Base-by-base conservation (phyloP, 2,113 vertebrate species). In the Strix aluco region DNA sequence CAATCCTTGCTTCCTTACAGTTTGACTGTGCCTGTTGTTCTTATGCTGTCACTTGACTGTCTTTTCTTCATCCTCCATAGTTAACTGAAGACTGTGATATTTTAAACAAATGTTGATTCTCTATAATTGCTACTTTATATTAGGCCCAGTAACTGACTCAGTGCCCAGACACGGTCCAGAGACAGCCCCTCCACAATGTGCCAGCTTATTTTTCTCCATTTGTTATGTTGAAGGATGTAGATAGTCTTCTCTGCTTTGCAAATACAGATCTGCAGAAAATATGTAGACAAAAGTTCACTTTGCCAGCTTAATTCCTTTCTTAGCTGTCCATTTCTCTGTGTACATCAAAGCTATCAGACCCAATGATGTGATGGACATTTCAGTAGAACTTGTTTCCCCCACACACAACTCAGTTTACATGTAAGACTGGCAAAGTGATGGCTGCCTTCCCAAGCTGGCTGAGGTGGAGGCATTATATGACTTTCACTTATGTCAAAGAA, bases 151-250 rank as follows among this genome's bases (percentile, higher is more conserved):
- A 70, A 74, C 15, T 44, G 32, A 44, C 49, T 63, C 26, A 26
- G 18, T 59, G 58, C 36, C 51, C 42, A 79, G 86, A 66, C 2
- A 4, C 87, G 38, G 15, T 46, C 22, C 40, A 91, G 65, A 84
- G 19, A 36, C 47, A 67, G 34, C 6, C 23, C 13, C 1, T 3
- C 7, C 44, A 2, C 36, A 57, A 25, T 0, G 0, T n/a, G 32
- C 14, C 54, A 25, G 23, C 9, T 86, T 86, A 44, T 63, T 96
- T 96, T 86, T 83, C 77, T 89, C 42, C 40, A n/a, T 86, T 83
- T 80, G 11, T 52, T 52, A 38, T 29, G 10, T 34, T 55, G 27
- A 90, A 84, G 26, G 40, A 59, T 59, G 44, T 7, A 66, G 27
- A 15, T 5, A 22, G 44, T 55, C 38, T 77, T 57, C 46, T 66